Conservation (phyloP, 2,113 vertebrate species). For the Mus pahari region DNA sequence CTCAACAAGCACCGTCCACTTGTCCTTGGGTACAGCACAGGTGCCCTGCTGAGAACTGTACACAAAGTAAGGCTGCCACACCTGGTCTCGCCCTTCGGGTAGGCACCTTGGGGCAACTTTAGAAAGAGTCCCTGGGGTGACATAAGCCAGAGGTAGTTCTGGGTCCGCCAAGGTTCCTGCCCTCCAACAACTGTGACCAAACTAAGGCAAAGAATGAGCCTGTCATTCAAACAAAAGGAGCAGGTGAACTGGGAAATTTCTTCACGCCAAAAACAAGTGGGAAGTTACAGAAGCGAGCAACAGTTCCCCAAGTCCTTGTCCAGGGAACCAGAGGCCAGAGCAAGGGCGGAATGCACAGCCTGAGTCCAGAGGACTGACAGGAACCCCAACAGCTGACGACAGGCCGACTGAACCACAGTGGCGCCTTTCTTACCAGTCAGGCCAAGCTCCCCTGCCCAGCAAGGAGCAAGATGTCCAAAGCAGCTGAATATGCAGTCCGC, state of each 20-base stretch:
- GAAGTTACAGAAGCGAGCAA: not conserved
- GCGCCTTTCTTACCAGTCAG: not conserved
- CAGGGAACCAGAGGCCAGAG: not conserved
- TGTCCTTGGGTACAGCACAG: not conserved
- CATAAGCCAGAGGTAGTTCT: not conserved
- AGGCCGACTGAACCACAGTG: not conserved
- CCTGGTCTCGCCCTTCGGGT: not conserved
- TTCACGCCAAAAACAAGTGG: not conserved
- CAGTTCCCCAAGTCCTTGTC: not conserved
- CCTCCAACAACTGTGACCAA: not conserved
- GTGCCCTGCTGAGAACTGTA: not conserved
- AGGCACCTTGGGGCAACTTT: not conserved
- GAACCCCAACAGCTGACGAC: too few relatives aligned
- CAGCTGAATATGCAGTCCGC: not conserved
- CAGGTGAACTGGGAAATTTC: not conserved
- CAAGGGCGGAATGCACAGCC: too few relatives aligned
- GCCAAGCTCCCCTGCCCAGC: not conserved
- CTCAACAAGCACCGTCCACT: not conserved
- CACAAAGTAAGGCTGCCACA: constrained; percentile 26
- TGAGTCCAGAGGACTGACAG: too few relatives aligned
- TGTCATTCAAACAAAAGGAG: not conserved
- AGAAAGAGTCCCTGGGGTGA: not conserved
- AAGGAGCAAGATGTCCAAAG: not conserved
- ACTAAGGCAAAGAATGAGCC: not conserved
- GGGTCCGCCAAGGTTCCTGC: not conserved